A percentile compares a stretch with the other conserved stretches of the same genome.
Conservation (phyloP, 2,888 invertebrate species). For the Odontothrips loti region DNA sequence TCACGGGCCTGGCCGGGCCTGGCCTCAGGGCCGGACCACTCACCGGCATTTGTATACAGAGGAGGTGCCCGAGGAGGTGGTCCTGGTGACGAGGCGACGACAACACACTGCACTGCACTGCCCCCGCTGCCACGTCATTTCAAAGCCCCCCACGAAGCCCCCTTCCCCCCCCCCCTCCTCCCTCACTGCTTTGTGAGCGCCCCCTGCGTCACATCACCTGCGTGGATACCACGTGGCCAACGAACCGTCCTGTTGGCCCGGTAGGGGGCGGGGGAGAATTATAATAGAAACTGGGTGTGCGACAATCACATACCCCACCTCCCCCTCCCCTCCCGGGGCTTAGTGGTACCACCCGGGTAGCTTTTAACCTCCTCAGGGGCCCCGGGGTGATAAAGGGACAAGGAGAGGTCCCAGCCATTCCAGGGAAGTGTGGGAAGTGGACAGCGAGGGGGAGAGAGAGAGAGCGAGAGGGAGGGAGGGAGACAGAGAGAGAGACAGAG, state of each 20-base stretch:
- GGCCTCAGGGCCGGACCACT: too few relatives aligned
- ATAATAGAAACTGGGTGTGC: neutral
- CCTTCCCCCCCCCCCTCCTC: neutral
- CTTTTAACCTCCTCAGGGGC: neutral
- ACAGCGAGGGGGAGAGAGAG: too few relatives aligned
- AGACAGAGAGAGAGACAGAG: neutral
- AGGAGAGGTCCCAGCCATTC: too few relatives aligned
- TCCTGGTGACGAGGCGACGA: neutral
- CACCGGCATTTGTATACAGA: neutral
- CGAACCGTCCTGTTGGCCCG: too few relatives aligned
- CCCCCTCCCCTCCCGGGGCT: neutral
- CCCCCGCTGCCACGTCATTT: too few relatives aligned
- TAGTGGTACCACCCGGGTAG: neutral
- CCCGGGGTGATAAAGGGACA: too few relatives aligned
- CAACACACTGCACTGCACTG: neutral
- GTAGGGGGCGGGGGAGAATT: neutral
- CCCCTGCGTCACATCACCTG: too few relatives aligned
- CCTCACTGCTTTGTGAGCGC: too few relatives aligned
- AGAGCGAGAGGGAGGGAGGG: neutral
- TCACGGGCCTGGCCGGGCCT: too few relatives aligned
- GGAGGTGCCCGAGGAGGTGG: neutral
- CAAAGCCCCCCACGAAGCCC: neutral
- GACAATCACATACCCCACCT: neutral
- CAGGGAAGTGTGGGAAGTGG: too few relatives aligned
- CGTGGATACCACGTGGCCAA: too few relatives aligned